These are phyloP conservation scores for Lasius platythorax DNA, from an alignment of 2,888 invertebrate genomes.

Conservation along the genomic window DNA sequence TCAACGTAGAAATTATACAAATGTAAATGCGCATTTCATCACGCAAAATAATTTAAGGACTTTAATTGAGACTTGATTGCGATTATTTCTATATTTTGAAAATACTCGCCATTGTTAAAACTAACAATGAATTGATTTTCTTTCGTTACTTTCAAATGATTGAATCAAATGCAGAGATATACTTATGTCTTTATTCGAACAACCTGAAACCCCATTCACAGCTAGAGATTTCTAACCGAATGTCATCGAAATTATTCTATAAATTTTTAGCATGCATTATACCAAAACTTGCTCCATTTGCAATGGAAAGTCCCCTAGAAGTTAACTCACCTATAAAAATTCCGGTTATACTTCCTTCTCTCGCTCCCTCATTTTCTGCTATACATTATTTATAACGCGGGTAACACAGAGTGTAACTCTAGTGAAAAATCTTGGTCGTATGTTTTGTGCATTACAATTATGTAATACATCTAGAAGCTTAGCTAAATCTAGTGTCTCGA, in stretches of 20 bases:
- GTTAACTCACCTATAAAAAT: slow-evolving; percentile 44
- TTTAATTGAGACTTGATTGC: slow-evolving; percentile 36
- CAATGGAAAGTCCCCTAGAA: slow-evolving; percentile 42
- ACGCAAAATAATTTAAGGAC: slow-evolving; percentile 48
- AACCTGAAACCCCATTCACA: not conserved
- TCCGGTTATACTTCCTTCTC: slow-evolving; percentile 13
- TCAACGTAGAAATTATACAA: slow-evolving; percentile 21
- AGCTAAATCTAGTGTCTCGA: not conserved
- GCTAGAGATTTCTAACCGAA: not conserved
- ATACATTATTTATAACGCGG: slow-evolving; percentile 45
- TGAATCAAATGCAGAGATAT: not conserved
- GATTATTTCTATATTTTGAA: slow-evolving; percentile 5
- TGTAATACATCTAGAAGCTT: slow-evolving; percentile 16
- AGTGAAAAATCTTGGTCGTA: slow-evolving; percentile 23
- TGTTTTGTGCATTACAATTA: slow-evolving; percentile 29
- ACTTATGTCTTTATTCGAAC: not conserved
- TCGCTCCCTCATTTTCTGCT: not conserved
- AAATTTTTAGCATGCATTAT: slow-evolving; percentile 38
- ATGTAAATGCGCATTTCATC: slow-evolving; percentile 39
- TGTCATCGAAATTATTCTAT: slow-evolving; percentile 33
- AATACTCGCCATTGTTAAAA: slow-evolving; percentile 3
- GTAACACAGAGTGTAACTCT: slow-evolving; percentile 9
- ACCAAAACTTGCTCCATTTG: slow-evolving; percentile 42
- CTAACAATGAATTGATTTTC: not conserved
- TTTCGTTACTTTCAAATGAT: not conserved